Evolutionary conservation across 2,113 vertebrate species (phyloP).

Genomic region (Leiothrix lutea): DNA sequence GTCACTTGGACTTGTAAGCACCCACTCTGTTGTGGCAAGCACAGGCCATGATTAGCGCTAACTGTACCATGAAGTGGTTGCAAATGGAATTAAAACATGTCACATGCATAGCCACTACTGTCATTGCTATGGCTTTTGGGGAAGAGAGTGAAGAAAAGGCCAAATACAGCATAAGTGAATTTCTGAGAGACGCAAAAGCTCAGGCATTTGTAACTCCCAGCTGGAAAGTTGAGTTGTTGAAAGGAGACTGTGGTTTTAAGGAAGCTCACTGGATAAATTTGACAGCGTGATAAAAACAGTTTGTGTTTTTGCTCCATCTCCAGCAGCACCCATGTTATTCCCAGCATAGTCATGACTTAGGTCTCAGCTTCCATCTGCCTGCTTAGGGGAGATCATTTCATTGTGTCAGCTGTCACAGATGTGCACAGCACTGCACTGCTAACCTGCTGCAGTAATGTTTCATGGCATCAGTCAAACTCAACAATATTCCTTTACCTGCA

Average conservation of each 20-base stretch:
- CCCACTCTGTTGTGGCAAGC: not conserved
- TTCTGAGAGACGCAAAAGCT: conserved; percentile 2
- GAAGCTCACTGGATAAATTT: conserved; percentile 70
- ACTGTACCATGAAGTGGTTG: not conserved
- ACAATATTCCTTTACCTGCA: not conserved
- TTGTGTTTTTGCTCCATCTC: conserved; percentile 55
- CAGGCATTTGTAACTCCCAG: conserved; percentile 54
- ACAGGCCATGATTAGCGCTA: conserved; percentile 19
- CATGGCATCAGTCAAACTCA: not conserved
- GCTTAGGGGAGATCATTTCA: conserved; percentile 78
- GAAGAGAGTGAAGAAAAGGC: not conserved
- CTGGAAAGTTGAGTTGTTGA: conserved; percentile 72
- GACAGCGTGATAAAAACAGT: conserved; percentile 79
- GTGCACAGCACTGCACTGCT: conserved; percentile 42
- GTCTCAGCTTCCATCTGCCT: conserved; percentile 59
- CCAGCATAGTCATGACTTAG: conserved; percentile 46
- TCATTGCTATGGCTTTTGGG: not conserved
- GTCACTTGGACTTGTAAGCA: not conserved
- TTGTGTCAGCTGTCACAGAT: conserved; percentile 66
- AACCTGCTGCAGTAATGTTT: conserved; percentile 26
- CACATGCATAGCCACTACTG: not conserved
- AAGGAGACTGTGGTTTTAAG: conserved; percentile 73
- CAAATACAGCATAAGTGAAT: conserved; percentile 19
- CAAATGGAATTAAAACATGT: conserved; percentile 27
- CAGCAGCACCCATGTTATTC: conserved; percentile 75